These are phyloP conservation scores for Rhingia campestris DNA, from an alignment of 2,888 invertebrate species.

Conservation along the genomic window DNA sequence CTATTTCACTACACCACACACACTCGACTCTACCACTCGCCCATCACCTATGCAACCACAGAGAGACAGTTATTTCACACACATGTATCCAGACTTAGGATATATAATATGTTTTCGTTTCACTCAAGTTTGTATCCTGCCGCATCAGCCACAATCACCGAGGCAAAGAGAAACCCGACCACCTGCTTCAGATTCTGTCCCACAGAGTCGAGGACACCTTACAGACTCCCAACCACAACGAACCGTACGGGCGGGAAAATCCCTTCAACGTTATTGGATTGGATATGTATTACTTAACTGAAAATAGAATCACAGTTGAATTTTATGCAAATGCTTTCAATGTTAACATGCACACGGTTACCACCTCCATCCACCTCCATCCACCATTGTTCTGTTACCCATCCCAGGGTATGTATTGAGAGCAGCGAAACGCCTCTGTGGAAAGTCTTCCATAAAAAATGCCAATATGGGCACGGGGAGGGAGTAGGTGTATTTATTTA, in stretches of 20 bases:
- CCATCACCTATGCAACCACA: constrained; percentile 46
- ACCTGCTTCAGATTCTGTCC: constrained; percentile 48
- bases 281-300: constrained; percentile 68
- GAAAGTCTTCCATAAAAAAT: constrained; percentile 10
- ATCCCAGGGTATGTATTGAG: neutral
- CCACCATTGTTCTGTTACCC: constrained; percentile 7
- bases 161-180: constrained; percentile 1
- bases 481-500: constrained; percentile 42
- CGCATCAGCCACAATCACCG: constrained; percentile 53
- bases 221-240: constrained; percentile 7
- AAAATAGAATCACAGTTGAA: constrained; percentile 69
- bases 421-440: neutral
- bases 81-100: constrained; percentile 8
- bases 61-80: constrained; percentile 17
- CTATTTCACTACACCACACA: constrained; percentile 19
- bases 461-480: neutral
- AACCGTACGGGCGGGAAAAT: constrained; percentile 16
- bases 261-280: constrained; percentile 64
- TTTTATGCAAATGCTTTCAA: constrained; percentile 70
- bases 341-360: constrained; percentile 50
- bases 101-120: constrained; percentile 40
- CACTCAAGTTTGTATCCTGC: constrained; percentile 63
- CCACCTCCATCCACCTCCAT: neutral
- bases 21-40: constrained; percentile 3
- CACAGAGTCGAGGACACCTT: constrained; percentile 16